Percentiles rank a stretch among this genome's conserved stretches.
Evolutionary conservation across 1,140 invertebrate species (phyloP).

Genomic region (Drosophila bipectinata): DNA sequence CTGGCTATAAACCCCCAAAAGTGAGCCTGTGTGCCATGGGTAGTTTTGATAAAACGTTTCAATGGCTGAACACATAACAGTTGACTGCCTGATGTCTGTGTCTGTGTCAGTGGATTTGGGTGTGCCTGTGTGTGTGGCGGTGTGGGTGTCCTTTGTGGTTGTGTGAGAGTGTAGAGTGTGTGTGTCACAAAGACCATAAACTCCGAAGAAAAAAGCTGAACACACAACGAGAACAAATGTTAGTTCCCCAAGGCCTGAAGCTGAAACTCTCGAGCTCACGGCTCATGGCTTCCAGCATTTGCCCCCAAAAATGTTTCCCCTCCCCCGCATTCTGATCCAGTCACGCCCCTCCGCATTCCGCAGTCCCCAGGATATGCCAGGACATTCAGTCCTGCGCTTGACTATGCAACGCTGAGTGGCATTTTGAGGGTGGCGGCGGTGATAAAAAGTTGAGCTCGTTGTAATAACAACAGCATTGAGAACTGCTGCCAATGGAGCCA

Average conservation of each 20-base stretch:
- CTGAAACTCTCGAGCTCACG: constrained; percentile 34
- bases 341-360: background rate
- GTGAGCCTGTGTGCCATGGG: constrained; percentile 50
- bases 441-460: constrained; percentile 79
- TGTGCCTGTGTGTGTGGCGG: too few species aligned
- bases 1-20: background rate
- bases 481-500: constrained; percentile 25
- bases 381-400: constrained; percentile 40
- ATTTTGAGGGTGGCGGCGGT: constrained; percentile 76
- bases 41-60: constrained; percentile 82
- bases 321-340: background rate
- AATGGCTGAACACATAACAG: constrained; percentile 80
- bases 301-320: background rate
- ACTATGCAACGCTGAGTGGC: constrained; percentile 77
- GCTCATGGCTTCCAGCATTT: constrained; percentile 38
- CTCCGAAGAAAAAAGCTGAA: constrained; percentile 54
- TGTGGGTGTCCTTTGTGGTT: constrained; percentile 8
- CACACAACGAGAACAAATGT: constrained; percentile 70
- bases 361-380: background rate
- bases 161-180: constrained; percentile 38
- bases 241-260: constrained; percentile 16
- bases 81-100: constrained; percentile 62
- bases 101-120: background rate
- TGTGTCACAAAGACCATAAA: constrained; percentile 78
- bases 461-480: constrained; percentile 73